A percentile compares a stretch with the other conserved stretches of the same genome.
phyloP scores from a whole-genome alignment of 2,113 vertebrate species.

The Erythrolamprus reginae region DNA sequence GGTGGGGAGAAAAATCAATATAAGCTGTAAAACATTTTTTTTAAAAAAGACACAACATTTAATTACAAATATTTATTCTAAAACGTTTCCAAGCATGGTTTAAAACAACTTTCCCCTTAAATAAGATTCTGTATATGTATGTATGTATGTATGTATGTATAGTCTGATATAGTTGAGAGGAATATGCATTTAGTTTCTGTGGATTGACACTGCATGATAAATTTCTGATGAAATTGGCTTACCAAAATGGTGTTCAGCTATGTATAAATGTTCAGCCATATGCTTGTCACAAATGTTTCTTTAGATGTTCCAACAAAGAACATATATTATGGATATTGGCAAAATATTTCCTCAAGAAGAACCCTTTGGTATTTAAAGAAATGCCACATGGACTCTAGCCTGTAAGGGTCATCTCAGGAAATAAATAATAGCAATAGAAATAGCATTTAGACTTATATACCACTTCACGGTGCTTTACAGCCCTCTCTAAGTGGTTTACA shows the following conservation, averaged over 20 bases:
- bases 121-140: background rate
- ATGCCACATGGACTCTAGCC: background rate
- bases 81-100: background rate
- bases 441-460: no score
- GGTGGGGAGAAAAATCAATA: accelerated
- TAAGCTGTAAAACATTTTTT: background rate
- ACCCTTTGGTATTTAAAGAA: background rate
- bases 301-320: background rate
- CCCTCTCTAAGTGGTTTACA: no score
- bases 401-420: background rate
- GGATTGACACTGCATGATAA: background rate
- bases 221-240: background rate
- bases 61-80: background rate
- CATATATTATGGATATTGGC: background rate
- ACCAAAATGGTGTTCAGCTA: background rate
- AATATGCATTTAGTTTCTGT: background rate
- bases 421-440: no score
- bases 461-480: no score
- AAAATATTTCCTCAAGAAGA: background rate
- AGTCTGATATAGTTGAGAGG: background rate
- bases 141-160: no score
- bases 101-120: background rate
- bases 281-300: background rate
- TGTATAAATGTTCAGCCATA: background rate
- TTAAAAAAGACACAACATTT: background rate